These are phyloP conservation scores for Mirza zaza DNA, from an alignment of 2,113 vertebrate species.

Conservation along the genomic window DNA sequence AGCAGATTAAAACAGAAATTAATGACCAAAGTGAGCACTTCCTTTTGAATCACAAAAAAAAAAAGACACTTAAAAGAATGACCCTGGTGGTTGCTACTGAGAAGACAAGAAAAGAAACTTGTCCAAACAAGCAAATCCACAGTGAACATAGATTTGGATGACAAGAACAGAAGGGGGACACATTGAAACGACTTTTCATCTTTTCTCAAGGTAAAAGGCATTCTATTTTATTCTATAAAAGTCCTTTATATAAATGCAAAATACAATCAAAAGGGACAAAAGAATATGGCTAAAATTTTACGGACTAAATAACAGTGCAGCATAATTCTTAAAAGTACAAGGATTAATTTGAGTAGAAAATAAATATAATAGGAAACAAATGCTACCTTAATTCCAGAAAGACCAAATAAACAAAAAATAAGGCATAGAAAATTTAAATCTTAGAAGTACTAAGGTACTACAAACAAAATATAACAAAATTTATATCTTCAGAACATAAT, in stretches of 20 bases:
- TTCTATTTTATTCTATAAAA: not conserved
- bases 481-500: constrained; percentile 2
- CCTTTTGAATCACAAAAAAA: not conserved
- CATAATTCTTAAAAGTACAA: constrained; percentile 37
- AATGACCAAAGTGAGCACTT: not conserved
- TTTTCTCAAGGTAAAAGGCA: not conserved
- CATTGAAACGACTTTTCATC: not conserved
- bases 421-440: not conserved
- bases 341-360: not conserved
- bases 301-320: not conserved
- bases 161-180: not conserved
- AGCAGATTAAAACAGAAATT: not conserved
- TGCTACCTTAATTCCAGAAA: not conserved
- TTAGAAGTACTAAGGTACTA: not conserved
- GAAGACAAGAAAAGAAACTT: not conserved
- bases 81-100: not conserved
- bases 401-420: not conserved
- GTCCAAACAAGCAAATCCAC: not conserved
- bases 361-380: not conserved
- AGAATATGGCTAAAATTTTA: not conserved
- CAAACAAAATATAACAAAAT: not conserved
- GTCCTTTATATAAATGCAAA: not conserved
- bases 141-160: not conserved
- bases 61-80: not conserved
- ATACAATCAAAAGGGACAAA: not conserved